Evolutionary conservation across 2,113 vertebrate genomes (phyloP), one percentile per base, ranked within the genome.

Genomic region (Planiliza haematocheilus): DNA sequence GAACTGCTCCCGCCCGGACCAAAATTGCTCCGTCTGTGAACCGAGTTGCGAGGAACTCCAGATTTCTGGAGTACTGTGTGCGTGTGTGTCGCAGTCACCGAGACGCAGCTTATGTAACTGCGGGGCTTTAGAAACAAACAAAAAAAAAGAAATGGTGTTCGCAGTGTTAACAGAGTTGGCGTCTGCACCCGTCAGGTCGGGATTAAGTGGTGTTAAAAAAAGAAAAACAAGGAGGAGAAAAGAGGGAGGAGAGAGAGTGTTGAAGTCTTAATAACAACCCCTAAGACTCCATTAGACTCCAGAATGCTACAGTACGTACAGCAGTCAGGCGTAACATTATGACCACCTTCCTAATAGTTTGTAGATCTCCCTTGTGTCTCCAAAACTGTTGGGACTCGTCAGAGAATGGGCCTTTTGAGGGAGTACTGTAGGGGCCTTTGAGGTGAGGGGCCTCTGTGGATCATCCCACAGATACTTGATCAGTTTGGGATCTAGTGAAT

Each of bases 111-210:
- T 60, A 38, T 16, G 64, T 45, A 75, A 83, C 46, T 7, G 43
- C 50, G 59, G 24, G 49, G 73, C 45, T 59, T 81, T 30, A 62
- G 66, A 60, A 77, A 38, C 10, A 45, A 24, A 58, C 52, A 65
- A 20, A 2, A 21, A 61, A 4, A 63, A 48, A 42, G 45, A 17
- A 57, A 41, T 2, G 41, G 36, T 36, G 58, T 46, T 63, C 30
- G 41, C 41, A 64, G 53, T 68, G 46, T 81, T 34, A 8, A 18
- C 39, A 12, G 77, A 58, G 70, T 76, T 20, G 81, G 77, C 24
- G 70, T 82, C 56, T 64, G 56, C 79, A 36, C 45, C 77, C 30
- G 70, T 81, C 61, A 74, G 56, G 50, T 41, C 16, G n/a, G 42
- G 62, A 66, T 76, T 70, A 63, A 76, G 67, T 34, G 18, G 61